Conservation (phyloP, 2,888 invertebrate species). For the Cyclophora punctaria region DNA sequence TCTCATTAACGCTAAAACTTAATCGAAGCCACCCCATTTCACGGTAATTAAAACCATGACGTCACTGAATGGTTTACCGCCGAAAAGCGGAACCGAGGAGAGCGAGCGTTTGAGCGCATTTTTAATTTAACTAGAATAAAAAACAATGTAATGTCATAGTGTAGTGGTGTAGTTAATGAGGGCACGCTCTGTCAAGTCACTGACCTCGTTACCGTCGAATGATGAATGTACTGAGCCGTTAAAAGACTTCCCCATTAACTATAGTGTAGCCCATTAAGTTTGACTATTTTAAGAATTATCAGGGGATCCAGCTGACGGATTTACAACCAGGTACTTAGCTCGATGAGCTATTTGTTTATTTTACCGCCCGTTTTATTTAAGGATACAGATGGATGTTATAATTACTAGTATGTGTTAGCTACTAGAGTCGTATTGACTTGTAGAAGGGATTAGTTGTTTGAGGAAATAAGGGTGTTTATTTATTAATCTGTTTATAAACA, state of each 20-base stretch:
- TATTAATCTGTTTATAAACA: no score
- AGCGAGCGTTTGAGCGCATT: slow-evolving; percentile 15
- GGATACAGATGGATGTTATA: no score
- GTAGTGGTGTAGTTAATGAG: slow-evolving; percentile 21
- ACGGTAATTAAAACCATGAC: slow-evolving; percentile 5
- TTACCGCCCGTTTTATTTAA: no score
- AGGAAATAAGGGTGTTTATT: no score
- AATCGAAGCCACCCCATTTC: no score
- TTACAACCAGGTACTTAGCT: slow-evolving; percentile 5
- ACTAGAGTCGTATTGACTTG: no score
- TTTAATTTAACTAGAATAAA: slow-evolving; percentile 23
- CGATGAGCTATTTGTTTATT: no score
- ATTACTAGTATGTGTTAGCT: no score
- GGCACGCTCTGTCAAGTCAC: slow-evolving; percentile 37
- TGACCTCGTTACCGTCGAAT: slow-evolving; percentile 58
- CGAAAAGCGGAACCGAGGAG: slow-evolving; percentile 17
- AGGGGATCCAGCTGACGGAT: slow-evolving; percentile 17
- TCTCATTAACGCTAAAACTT: no score
- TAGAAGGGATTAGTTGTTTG: no score
- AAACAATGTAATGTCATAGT: slow-evolving; percentile 30
- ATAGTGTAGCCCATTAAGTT: slow-evolving; percentile 36
- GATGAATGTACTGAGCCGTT: slow-evolving; percentile 58
- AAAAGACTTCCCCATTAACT: slow-evolving; percentile 56
- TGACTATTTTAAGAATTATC: slow-evolving; percentile 42
- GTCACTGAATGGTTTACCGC: slow-evolving; percentile 12